Percentiles rank a stretch among this genome's conserved stretches.
phyloP scores from a whole-genome alignment of 37 sponge, comb jelly and placozoan genomes.

The Sycon ciliatum region DNA sequence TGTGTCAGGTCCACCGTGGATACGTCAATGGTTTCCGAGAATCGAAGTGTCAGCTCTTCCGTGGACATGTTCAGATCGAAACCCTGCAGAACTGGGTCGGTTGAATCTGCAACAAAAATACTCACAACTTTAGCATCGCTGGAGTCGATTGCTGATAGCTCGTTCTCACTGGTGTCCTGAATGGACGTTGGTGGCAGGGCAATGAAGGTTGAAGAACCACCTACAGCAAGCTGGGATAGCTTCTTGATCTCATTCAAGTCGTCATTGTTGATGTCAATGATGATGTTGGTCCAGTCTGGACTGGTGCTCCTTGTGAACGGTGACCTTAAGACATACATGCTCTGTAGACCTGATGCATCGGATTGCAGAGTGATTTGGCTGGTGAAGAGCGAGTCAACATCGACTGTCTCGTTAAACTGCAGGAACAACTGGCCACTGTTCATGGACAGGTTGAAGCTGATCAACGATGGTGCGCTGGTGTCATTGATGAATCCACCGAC shows the following conservation, averaged over 20 bases:
- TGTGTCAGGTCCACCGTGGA: not conserved
- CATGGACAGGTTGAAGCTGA: conserved; percentile 41
- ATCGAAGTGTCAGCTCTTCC: not conserved
- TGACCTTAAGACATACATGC: too few relatives aligned
- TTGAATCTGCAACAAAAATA: conserved; percentile 2
- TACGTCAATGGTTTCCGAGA: not conserved
- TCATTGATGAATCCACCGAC: conserved; percentile 53
- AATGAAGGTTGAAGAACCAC: conserved; percentile 33
- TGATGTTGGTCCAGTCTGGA: not conserved
- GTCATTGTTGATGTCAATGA: conserved; percentile 25
- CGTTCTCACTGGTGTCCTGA: conserved; percentile 49
- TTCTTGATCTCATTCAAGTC: conserved; percentile 76
- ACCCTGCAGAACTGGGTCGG: not conserved
- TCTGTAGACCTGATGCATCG: too few relatives aligned
- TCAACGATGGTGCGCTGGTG: conserved; percentile 49
- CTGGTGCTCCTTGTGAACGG: too few relatives aligned
- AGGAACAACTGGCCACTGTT: conserved; percentile 37
- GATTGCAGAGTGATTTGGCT: conserved; percentile 47
- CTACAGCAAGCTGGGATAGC: conserved; percentile 41
- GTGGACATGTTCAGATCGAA: not conserved
- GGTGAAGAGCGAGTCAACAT: conserved; percentile 43
- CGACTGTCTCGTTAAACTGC: conserved; percentile 63
- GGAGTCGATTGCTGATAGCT: conserved; percentile 18
- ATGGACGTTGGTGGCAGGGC: conserved; percentile 31
- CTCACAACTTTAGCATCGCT: conserved; percentile 19